Percentiles rank a stretch among this genome's conserved stretches.
Conservation (phyloP, 23 tunicate genomes). For the Corella eumyota region DNA sequence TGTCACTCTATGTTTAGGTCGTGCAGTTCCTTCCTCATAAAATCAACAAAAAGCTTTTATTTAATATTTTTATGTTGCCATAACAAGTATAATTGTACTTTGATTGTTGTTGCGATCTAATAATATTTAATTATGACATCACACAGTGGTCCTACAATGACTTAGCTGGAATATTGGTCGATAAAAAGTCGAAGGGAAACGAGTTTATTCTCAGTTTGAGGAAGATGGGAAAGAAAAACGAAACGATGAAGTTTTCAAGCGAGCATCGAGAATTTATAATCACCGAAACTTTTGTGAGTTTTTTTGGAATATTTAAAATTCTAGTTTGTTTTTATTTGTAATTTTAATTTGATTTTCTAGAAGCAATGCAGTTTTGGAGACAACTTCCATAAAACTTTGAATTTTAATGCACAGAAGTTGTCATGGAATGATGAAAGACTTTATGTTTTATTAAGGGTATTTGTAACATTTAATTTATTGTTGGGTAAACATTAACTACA, state of each 20-base stretch:
- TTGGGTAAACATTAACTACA: too few relatives aligned
- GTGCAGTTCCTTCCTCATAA: too few relatives aligned
- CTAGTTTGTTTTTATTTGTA: too few relatives aligned
- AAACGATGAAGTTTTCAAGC: slow-evolving; percentile 87
- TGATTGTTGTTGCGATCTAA: too few relatives aligned
- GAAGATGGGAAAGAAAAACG: slow-evolving; percentile 87
- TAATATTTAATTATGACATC: too few relatives aligned
- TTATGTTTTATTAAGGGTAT: slow-evolving; percentile 60
- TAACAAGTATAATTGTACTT: too few relatives aligned
- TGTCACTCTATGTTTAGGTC: too few relatives aligned
- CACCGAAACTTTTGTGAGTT: slow-evolving; percentile 78
- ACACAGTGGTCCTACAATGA: slow-evolving; percentile 88
- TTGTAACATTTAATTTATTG: background rate
- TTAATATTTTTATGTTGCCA: too few relatives aligned
- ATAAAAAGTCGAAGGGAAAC: slow-evolving; percentile 73
- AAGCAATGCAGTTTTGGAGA: slow-evolving; percentile 57
- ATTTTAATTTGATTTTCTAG: slow-evolving; percentile 17
- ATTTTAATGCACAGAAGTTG: slow-evolving; percentile 70
- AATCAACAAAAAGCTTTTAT: too few relatives aligned
- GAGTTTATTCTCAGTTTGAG: slow-evolving; percentile 72
- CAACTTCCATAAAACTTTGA: slow-evolving; percentile 43
- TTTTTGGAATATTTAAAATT: too few relatives aligned
- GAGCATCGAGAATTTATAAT: slow-evolving; percentile 74
- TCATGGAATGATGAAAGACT: slow-evolving; percentile 65
- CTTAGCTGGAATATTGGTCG: slow-evolving; percentile 81